phyloP scores from a whole-genome alignment of 2,888 invertebrate genomes.

The Meiosimyza decipiens region DNA sequence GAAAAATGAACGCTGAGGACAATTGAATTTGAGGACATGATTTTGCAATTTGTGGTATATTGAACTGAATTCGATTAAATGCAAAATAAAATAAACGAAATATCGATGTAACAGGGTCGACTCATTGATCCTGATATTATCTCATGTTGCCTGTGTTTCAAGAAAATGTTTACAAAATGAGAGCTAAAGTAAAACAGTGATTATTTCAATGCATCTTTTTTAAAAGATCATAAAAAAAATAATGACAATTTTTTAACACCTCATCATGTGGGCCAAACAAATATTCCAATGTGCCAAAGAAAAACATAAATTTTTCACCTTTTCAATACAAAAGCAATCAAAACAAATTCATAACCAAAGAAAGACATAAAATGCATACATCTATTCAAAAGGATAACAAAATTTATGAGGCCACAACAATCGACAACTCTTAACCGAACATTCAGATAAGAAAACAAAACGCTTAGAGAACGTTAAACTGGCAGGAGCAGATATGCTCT shows the following conservation, averaged over 20 bases:
- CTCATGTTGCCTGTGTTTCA: no score
- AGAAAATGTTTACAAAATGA: no score
- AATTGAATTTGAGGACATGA: no score
- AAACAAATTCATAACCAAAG: slow-evolving; percentile 14
- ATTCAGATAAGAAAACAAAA: slow-evolving; percentile 20
- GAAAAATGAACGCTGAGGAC: no score
- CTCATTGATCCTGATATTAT: no score
- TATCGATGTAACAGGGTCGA: no score
- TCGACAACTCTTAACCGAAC: not conserved
- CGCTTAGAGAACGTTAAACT: not conserved
- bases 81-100: no score
- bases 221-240: slow-evolving; percentile 17
- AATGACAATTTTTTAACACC: slow-evolving; percentile 26
- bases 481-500: not conserved
- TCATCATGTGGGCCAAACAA: not conserved
- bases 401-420: slow-evolving; percentile 21
- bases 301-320: slow-evolving; percentile 24
- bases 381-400: slow-evolving; percentile 10
- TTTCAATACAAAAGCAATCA: slow-evolving; percentile 21
- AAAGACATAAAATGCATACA: not conserved
- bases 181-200: not conserved
- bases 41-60: no score
- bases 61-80: no score
- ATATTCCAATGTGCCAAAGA: slow-evolving; percentile 15
- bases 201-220: not conserved